Base-by-base conservation (phyloP, 2,888 invertebrate species). In the Kuschelorhynchus macadamiae region DNA sequence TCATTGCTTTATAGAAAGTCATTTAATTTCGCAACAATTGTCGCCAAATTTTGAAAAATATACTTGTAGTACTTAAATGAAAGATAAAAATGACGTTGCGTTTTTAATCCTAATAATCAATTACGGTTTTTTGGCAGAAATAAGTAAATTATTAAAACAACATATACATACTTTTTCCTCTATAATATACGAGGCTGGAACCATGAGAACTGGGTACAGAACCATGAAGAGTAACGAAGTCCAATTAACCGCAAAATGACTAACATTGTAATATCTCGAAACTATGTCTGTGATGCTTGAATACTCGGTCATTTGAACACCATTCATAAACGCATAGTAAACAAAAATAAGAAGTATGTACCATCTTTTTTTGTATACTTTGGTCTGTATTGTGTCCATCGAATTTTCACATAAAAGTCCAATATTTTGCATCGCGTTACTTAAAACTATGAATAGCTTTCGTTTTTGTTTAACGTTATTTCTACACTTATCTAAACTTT, bases 161-260 rank as follows among this genome's bases (percentile, higher is more conserved):
- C n/a, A n/a, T n/a, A 25, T 46, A 59, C 91, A 90, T 83, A 95
- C 98, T 86, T 91, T 91, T 87, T 91, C 93, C 81, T 98, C 96
- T 76, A 98, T 88, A 59, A 98, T 88, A 90, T 94, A 98, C 80
- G 96, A 95, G 17, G 93, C 97, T 0, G 98, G 98, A 79, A 98
- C 93, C 78, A 98, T 95, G 72, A 98, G 89, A 5, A 97, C 94
- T 75, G 98, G 96, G 85, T 99, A 99, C 1, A 92, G 88, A 71
- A 95, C 88, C 98, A 98, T 98, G 85, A 92, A 98, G 78, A 98
- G 89, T 92, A 98, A 94, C 49, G 97, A 96, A 12, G 97, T 94
- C 97, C 96, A 97, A 83, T 98, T 93, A 55, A 98, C 93, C 74
- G 88, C 87, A 75, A 89, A 87, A 74, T 88, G 88, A 74, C 86